phyloP scores from a whole-genome alignment of 2,888 invertebrate genomes.

The Campoplex nolae region DNA sequence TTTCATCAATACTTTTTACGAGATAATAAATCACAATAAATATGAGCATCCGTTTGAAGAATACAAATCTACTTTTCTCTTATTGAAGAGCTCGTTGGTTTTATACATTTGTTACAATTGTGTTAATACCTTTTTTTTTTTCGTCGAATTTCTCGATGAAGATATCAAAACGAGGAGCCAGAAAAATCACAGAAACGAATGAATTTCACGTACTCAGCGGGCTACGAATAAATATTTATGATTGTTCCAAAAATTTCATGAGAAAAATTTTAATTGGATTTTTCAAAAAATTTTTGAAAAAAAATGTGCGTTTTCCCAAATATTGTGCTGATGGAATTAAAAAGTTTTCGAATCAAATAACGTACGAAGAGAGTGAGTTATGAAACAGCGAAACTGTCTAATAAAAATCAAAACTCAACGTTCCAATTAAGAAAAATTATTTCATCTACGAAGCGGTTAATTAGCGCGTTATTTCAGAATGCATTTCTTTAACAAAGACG shows the following conservation, averaged over 20 bases:
- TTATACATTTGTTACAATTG: not conserved
- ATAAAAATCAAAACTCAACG: not conserved
- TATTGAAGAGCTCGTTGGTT: too few species aligned
- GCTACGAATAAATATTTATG: not conserved
- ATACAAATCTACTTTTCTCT: not conserved
- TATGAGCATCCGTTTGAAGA: not conserved
- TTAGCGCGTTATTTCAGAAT: not conserved
- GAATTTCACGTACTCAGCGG: not conserved
- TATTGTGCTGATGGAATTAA: not conserved
- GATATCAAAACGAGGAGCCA: not conserved
- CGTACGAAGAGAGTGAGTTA: not conserved
- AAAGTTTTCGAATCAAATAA: not conserved
- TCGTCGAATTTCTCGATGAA: not conserved
- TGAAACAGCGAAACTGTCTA: not conserved
- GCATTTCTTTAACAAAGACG: not conserved
- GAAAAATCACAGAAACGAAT: not conserved
- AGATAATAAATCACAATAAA: too few species aligned
- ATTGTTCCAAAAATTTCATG: not conserved
- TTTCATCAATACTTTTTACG: not conserved
- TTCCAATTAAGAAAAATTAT: not conserved
- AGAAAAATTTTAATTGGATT: not conserved
- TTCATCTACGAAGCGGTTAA: not conserved
- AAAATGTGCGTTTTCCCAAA: not conserved
- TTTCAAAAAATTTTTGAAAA: not conserved
- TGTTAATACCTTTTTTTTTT: not conserved